These are phyloP conservation scores for Pomacea canaliculata DNA, from an alignment of 2,888 invertebrate species.

Conservation along the genomic window DNA sequence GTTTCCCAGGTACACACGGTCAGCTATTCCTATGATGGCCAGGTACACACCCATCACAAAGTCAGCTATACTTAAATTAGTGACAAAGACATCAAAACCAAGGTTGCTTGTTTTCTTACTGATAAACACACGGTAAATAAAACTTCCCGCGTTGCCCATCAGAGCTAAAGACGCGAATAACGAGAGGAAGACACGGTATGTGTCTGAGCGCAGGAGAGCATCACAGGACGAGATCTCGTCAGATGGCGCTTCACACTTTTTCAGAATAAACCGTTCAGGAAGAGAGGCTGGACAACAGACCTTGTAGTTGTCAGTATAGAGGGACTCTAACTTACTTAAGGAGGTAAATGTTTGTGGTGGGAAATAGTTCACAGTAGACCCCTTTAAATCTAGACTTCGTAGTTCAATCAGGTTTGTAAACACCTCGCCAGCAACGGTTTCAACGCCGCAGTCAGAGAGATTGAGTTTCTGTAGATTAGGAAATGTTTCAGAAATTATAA, in stretches of 20 bases:
- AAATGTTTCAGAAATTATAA: not conserved
- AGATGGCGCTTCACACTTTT: not conserved
- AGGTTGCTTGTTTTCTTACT: not conserved
- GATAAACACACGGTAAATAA: not conserved
- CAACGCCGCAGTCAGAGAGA: not conserved
- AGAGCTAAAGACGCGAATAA: not conserved
- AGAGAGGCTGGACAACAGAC: not conserved
- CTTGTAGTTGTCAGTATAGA: not conserved
- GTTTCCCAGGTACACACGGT: not conserved
- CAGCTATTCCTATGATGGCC: not conserved
- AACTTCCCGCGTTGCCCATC: not conserved
- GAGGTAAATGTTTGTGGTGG: not conserved
- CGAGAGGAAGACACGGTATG: not conserved
- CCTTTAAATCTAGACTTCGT: not conserved
- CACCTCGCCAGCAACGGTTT: not conserved
- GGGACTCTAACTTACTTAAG: not conserved
- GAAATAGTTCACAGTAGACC: not conserved
- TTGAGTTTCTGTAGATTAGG: not conserved
- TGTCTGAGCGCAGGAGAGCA: not conserved
- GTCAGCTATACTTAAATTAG: not conserved
- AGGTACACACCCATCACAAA: constrained; percentile 2
- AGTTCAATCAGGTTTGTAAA: not conserved
- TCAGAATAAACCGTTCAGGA: not conserved
- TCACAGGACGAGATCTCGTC: constrained; percentile 1
- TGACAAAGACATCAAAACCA: not conserved